phyloP scores from a whole-genome alignment of 1,140 invertebrate species.

The Caenorhabditis brenneri region DNA sequence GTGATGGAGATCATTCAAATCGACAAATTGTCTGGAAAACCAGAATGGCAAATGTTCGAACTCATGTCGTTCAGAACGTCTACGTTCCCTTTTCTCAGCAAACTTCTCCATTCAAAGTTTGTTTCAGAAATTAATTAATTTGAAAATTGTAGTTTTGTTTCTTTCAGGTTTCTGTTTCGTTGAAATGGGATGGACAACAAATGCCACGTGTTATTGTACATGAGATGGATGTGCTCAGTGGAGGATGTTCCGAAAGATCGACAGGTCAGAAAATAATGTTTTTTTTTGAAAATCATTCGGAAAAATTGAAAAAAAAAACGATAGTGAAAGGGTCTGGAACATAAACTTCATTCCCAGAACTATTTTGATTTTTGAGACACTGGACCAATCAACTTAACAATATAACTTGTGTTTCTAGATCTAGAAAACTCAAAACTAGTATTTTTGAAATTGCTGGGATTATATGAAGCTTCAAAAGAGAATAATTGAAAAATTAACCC shows the following conservation, averaged over 20 bases:
- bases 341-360: no score
- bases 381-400: no score
- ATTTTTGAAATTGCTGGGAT: no score
- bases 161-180: slow-evolving; percentile 2
- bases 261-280: not conserved
- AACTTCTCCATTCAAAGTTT: not conserved
- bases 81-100: not conserved
- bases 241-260: slow-evolving; percentile 15
- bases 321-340: no score
- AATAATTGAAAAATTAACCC: no score
- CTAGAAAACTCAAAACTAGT: no score
- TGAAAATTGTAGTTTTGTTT: no score
- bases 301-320: no score
- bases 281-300: no score
- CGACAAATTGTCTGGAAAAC: slow-evolving; percentile 24
- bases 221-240: slow-evolving; percentile 24
- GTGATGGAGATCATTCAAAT: not conserved
- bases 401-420: no score
- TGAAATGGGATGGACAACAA: slow-evolving; percentile 10
- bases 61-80: slow-evolving; percentile 27
- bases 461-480: no score
- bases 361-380: no score
- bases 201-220: slow-evolving; percentile 19
- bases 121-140: not conserved
- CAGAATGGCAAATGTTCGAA: slow-evolving; percentile 2